Evolutionary conservation across 2,888 invertebrate genomes (phyloP).

Genomic region (Bruchidius siliquastri): DNA sequence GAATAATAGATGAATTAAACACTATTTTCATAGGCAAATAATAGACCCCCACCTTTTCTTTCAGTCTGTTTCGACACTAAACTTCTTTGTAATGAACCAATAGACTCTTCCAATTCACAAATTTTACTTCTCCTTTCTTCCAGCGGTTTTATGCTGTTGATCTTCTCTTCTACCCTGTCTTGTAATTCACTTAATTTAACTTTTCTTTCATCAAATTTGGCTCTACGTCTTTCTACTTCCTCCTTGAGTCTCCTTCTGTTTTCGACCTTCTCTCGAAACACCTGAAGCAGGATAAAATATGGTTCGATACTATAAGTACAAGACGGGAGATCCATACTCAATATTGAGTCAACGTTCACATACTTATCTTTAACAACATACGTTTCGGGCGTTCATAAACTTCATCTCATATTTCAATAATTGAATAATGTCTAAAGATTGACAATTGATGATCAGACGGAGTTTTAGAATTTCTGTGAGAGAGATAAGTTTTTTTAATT

Average conservation of each 20-base stretch:
- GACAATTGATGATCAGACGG: too few species aligned
- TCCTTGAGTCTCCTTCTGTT: conserved; percentile 54
- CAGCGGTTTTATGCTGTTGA: conserved; percentile 47
- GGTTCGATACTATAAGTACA: too few species aligned
- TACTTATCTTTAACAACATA: too few species aligned
- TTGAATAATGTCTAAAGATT: too few species aligned
- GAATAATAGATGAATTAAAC: too few species aligned
- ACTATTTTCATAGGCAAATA: too few species aligned
- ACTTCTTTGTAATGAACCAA: conserved; percentile 36
- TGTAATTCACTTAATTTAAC: conserved; percentile 47
- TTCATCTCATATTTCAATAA: too few species aligned
- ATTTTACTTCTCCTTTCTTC: conserved; percentile 44
- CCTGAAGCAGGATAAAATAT: conserved; percentile 47
- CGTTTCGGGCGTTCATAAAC: too few species aligned
- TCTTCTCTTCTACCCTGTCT: conserved; percentile 34
- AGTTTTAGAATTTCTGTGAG: too few species aligned
- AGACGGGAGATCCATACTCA: too few species aligned
- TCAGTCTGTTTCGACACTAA: conserved; percentile 53
- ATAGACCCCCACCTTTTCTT: conserved; percentile 49
- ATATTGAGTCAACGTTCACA: too few species aligned
- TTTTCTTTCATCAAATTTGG: conserved; percentile 60
- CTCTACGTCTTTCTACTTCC: conserved; percentile 58
- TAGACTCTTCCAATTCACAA: conserved; percentile 39
- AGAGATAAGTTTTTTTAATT: too few species aligned
- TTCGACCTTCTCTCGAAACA: conserved; percentile 26